Conservation (phyloP, 1,140 invertebrate species). For the Hyles vespertilio region DNA sequence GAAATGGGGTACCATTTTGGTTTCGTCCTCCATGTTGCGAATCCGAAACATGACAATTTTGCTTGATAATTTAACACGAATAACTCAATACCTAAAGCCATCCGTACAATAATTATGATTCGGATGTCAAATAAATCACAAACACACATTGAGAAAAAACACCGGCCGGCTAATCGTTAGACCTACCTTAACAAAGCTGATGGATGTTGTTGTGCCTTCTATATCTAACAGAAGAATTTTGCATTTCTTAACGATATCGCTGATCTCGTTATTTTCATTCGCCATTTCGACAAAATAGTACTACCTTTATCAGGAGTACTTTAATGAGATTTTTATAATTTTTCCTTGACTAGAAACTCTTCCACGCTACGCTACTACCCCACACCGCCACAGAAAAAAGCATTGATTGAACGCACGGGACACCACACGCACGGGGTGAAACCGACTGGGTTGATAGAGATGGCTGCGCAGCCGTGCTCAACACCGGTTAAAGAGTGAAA, state of each 20-base stretch:
- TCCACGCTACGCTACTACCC: constrained; percentile 57
- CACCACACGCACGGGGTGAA: constrained; percentile 32
- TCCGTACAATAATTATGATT: constrained; percentile 5
- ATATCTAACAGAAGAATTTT: constrained; percentile 71
- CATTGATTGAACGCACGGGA: constrained; percentile 59
- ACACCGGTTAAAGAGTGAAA: constrained; percentile 34
- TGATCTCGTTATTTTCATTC: constrained; percentile 60
- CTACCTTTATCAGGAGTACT: constrained; percentile 47
- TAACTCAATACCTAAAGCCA: constrained; percentile 8
- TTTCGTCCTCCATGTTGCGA: constrained; percentile 73
- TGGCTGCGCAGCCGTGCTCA: constrained; percentile 15
- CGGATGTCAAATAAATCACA: constrained; percentile 20
- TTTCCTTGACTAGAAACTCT: constrained; percentile 64
- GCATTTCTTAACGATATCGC: constrained; percentile 66
- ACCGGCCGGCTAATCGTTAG: constrained; percentile 69
- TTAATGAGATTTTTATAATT: constrained; percentile 45
- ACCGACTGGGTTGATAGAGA: constrained; percentile 24
- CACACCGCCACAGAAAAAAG: constrained; percentile 62
- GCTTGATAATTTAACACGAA: constrained; percentile 21
- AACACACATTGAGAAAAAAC: constrained; percentile 61
- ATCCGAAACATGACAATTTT: constrained; percentile 63
- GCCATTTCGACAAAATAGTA: constrained; percentile 53
- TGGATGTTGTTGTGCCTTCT: constrained; percentile 74
- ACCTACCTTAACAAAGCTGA: constrained; percentile 76
- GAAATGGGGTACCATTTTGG: constrained; percentile 70